phyloP scores from a whole-genome alignment of 2,113 vertebrate genomes.

The Sterna hirundo region DNA sequence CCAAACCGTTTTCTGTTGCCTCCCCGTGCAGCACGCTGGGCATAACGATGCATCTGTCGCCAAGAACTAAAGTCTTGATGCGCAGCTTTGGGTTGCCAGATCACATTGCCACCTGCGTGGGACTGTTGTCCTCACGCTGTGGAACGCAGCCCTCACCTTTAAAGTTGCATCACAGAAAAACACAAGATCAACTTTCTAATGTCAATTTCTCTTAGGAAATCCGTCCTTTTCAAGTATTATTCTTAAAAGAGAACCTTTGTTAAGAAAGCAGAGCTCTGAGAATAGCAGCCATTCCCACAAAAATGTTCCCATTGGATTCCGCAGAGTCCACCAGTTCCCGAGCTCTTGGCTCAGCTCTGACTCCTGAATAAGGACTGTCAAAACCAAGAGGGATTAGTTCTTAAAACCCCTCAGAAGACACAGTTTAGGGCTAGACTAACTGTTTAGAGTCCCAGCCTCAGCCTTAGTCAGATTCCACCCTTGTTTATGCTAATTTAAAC shows the following conservation, averaged over 20 bases:
- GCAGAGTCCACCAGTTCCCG: not conserved
- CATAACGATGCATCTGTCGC: not conserved
- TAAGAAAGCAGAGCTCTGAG: not conserved
- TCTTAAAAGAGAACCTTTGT: not conserved
- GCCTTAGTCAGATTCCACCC: not conserved
- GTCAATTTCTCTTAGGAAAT: not conserved
- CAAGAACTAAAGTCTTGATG: not conserved
- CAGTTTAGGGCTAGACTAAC: not conserved
- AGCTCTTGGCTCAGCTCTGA: not conserved
- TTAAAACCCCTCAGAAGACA: not conserved
- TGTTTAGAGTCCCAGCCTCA: not conserved
- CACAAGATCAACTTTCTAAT: not conserved
- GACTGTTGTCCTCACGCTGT: not conserved
- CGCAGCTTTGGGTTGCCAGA: not conserved
- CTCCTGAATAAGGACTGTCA: not conserved
- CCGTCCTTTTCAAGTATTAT: not conserved
- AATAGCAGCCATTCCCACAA: not conserved
- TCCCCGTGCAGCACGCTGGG: not conserved
- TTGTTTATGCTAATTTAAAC: not conserved
- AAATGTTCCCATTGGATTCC: not conserved
- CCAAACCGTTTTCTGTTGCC: not conserved
- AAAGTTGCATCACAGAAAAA: not conserved
- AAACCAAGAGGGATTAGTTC: not conserved
- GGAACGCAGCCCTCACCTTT: not conserved
- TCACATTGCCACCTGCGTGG: not conserved